Conservation (phyloP, 2,797 vertebrate species). For the Fundulus diaphanus region DNA sequence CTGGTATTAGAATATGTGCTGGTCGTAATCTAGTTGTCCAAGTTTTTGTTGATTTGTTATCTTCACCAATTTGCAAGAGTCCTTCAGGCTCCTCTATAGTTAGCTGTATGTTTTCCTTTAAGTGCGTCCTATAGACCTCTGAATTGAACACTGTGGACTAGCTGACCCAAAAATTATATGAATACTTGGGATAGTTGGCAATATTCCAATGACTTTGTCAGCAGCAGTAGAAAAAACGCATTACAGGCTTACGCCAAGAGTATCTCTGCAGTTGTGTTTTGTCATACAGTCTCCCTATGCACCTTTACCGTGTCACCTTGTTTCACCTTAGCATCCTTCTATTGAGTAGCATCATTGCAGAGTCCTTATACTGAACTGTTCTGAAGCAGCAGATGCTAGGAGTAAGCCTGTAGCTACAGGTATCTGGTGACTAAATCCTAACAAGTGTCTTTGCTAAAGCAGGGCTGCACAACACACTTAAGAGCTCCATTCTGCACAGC, state of each 20-base stretch:
- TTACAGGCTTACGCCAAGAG: not conserved
- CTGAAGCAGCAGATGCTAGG: not conserved
- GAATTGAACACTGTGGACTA: not conserved
- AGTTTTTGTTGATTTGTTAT: too few relatives aligned
- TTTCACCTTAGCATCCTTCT: not conserved
- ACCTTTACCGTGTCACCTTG: not conserved
- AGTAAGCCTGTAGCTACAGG: slow-evolving; percentile 5
- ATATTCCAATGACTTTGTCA: not conserved
- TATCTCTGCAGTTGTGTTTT: not conserved
- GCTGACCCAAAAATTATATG: not conserved
- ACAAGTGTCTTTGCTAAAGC: slow-evolving; percentile 21
- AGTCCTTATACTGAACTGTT: not conserved
- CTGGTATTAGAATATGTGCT: too few relatives aligned
- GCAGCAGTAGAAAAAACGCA: not conserved
- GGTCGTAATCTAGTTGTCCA: too few relatives aligned
- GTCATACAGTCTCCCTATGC: not conserved
- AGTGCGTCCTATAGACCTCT: not conserved
- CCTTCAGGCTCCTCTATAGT: not conserved
- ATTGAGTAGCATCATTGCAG: not conserved
- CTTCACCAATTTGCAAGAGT: not conserved
- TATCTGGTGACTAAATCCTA: slow-evolving; percentile 20
- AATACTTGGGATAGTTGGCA: not conserved
- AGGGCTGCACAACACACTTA: not conserved
- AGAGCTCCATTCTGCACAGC: slow-evolving; percentile 4
- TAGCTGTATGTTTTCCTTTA: not conserved